phyloP scores from a whole-genome alignment of 2,888 invertebrate species.

The Cerceris ruficornis region DNA sequence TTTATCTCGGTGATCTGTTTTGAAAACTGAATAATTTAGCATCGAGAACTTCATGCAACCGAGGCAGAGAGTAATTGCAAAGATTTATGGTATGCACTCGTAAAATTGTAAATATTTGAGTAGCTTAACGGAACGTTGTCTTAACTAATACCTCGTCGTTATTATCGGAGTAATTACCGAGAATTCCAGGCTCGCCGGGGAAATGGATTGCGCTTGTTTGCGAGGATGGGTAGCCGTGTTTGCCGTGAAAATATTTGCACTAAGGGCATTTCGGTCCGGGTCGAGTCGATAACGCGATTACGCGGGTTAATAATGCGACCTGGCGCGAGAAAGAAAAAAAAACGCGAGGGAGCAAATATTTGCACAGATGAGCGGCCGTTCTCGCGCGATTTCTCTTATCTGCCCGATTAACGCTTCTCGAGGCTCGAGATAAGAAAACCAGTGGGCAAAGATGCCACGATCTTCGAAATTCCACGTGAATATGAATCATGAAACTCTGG shows the following conservation, averaged over 20 bases:
- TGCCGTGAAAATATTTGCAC: slow-evolving; percentile 37
- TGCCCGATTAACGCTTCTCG: slow-evolving; percentile 17
- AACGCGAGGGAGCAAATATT: slow-evolving; percentile 24
- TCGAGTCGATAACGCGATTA: slow-evolving; percentile 17
- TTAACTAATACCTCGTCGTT: background rate
- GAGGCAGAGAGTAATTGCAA: too few species aligned
- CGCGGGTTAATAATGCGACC: background rate
- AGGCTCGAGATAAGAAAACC: background rate
- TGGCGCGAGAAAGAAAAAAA: background rate
- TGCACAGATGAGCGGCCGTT: slow-evolving; percentile 14
- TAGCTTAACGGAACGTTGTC: background rate
- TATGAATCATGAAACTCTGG: background rate
- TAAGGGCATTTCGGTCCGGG: background rate
- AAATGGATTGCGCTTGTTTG: background rate
- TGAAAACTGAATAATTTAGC: too few species aligned
- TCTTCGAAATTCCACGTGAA: background rate
- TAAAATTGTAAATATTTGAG: background rate
- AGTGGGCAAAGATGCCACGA: background rate
- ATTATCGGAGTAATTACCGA: background rate
- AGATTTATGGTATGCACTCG: too few species aligned
- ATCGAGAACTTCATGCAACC: too few species aligned
- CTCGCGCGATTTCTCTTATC: slow-evolving; percentile 20
- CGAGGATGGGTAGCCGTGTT: slow-evolving; percentile 11
- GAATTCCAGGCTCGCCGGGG: background rate
- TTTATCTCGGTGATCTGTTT: too few species aligned